Evolutionary conservation across 1,140 invertebrate genomes (phyloP), one percentile per base, ranked within the genome.

Genomic region (Chymomyza costata): DNA sequence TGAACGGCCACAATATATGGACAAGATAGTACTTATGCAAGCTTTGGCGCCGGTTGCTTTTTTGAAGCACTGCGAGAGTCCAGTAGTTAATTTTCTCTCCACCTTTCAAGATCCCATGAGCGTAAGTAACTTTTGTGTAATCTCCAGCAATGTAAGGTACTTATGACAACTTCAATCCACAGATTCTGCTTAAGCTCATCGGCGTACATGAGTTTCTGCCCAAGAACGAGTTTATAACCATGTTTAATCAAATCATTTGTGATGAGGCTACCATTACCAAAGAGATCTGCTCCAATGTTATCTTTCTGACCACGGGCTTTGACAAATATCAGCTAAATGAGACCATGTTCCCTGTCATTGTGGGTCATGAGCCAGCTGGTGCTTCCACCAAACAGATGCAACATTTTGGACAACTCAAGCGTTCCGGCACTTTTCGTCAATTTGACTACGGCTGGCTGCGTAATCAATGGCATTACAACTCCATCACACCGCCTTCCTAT

Each of bases 311-410:
- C 0, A 83, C 81, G 62, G 91, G 89, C 41, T 91, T 88, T 34
- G 87, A 88, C 56, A 86, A 70, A 45, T 83, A 74, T n/a, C 88
- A 90, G 85, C 81, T 89, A 32, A 90, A 88, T 59, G 86, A 83
- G 86, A 91, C 90, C 0, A 89, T 92, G 74, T 63, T 93, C 1
- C 89, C 92, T 0, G 90, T 94, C 0, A 90, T 95, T 49, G 86
- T 92, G 25, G 89, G 90, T 0, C 93, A 96, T 68, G 87, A 89
- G 11, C 95, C 95, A 0, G 91, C 93, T 3, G 94, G 94, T 10
- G 90, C 93, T 1, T 92, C 93, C 0, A 89, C 90, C 35, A 91
- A 92, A 65, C 93, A 95, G 73, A 82, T 96, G 6, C 86, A 92
- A 10, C 92, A 94, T 70, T 93, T 88, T 65, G 90, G 88, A 0